These are phyloP conservation scores for Cliona cf. orientalis DNA, from an alignment of 37 sponge, comb jelly and placozoan species.

Conservation along the genomic window DNA sequence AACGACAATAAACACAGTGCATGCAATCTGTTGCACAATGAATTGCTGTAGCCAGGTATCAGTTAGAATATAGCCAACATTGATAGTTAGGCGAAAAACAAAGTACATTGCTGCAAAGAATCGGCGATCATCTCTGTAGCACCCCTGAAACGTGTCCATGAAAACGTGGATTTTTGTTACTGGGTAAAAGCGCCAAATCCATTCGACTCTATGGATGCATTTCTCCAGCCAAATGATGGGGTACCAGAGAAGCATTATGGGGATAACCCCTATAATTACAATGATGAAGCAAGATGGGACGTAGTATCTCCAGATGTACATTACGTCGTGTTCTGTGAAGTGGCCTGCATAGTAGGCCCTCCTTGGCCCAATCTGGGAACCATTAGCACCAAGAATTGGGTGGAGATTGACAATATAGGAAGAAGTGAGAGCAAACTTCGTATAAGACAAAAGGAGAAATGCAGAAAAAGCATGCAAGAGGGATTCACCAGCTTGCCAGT, in stretches of 20 bases:
- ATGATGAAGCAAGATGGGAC: background rate
- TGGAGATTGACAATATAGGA: background rate
- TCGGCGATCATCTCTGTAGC: constrained; percentile 20
- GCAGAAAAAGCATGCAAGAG: constrained; percentile 30
- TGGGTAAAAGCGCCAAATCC: background rate
- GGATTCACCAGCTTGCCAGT: background rate
- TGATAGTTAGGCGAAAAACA: constrained; percentile 9
- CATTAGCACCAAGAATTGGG: background rate
- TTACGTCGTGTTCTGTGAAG: background rate
- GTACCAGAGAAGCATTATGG: constrained; percentile 11
- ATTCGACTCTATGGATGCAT: background rate
- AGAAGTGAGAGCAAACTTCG: constrained; percentile 1
- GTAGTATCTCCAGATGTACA: background rate
- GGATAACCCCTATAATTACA: background rate
- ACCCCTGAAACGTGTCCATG: constrained; percentile 48
- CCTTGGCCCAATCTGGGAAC: background rate
- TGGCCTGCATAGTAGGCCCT: constrained; percentile 20
- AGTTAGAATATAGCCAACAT: background rate
- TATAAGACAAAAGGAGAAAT: constrained; percentile 34
- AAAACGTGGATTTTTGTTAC: constrained; percentile 13
- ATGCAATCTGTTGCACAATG: background rate
- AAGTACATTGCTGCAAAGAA: constrained; percentile 55
- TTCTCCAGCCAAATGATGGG: constrained; percentile 25
- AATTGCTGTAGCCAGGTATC: background rate
- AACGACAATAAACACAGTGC: background rate